Evolutionary conservation across 2,113 vertebrate genomes (phyloP).

Genomic region (Gila orcuttii): DNA sequence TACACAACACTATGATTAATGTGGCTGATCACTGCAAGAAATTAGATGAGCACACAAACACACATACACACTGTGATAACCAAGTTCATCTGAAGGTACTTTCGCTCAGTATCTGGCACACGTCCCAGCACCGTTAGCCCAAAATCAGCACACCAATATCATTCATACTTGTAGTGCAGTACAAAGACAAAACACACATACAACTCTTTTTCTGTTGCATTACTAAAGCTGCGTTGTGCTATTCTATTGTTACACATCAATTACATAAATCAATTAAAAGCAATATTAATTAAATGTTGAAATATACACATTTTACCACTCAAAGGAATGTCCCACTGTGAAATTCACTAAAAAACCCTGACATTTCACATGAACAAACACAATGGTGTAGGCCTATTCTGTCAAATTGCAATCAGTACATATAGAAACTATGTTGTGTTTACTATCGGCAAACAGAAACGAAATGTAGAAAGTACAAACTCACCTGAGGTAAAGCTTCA

Average conservation of each 20-base stretch:
- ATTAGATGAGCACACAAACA: slow-evolving; percentile 65
- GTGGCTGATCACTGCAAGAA: slow-evolving; percentile 68
- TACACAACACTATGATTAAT: slow-evolving; percentile 74
- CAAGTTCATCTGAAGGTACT: slow-evolving; percentile 79
- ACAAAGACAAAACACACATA: not conserved
- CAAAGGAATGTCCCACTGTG: not conserved
- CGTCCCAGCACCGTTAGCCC: slow-evolving; percentile 58
- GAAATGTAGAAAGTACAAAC: slow-evolving; percentile 29
- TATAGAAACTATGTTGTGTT: no score
- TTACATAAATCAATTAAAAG: not conserved
- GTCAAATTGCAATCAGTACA: not conserved
- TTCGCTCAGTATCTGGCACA: slow-evolving; percentile 68
- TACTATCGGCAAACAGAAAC: not conserved
- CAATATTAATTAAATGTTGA: slow-evolving; percentile 3
- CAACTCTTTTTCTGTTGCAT: not conserved
- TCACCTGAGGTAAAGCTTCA: slow-evolving; percentile 95
- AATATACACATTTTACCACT: not conserved
- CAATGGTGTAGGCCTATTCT: not conserved
- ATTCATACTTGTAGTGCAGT: not conserved
- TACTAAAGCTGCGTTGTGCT: not conserved
- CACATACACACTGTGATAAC: slow-evolving; percentile 61
- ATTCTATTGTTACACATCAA: not conserved
- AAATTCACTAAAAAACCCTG: not conserved
- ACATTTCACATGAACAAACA: not conserved
- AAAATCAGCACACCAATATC: slow-evolving; percentile 16